These are phyloP conservation scores for Nephrotoma guestfalica DNA, from an alignment of 2,888 invertebrate genomes.

Conservation along the genomic window DNA sequence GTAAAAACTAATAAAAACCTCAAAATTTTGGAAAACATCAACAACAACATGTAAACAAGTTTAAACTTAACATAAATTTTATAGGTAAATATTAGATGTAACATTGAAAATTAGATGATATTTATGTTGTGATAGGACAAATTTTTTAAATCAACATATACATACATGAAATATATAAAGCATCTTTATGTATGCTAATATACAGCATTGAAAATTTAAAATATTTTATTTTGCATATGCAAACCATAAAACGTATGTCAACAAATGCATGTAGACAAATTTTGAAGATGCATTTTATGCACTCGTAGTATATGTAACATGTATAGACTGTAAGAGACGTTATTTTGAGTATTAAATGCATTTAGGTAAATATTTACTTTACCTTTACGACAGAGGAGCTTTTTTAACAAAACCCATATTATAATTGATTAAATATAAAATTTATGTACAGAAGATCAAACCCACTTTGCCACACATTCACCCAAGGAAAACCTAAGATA, in stretches of 20 bases:
- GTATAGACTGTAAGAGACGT: neutral
- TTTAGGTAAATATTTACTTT: neutral
- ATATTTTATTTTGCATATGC: neutral
- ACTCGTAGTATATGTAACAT: neutral
- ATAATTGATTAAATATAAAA: neutral
- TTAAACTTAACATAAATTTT: neutral
- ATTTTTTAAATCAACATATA: neutral
- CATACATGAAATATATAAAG: neutral
- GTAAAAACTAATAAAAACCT: neutral
- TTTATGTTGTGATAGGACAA: neutral
- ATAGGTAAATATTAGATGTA: neutral
- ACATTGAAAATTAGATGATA: neutral
- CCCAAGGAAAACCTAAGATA: neutral
- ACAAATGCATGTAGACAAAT: neutral
- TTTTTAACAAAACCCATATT: neutral
- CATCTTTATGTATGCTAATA: neutral
- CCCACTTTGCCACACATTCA: neutral
- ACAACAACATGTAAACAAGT: neutral
- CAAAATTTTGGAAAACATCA: neutral
- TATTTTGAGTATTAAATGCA: neutral
- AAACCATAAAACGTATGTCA: neutral
- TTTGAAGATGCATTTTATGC: neutral
- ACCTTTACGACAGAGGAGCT: neutral
- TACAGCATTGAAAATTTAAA: neutral
- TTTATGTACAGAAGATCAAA: neutral